A percentile compares a stretch with the other conserved stretches of the same genome.
phyloP scores from a whole-genome alignment of 2,113 vertebrate species.

The Alectura lathami region DNA sequence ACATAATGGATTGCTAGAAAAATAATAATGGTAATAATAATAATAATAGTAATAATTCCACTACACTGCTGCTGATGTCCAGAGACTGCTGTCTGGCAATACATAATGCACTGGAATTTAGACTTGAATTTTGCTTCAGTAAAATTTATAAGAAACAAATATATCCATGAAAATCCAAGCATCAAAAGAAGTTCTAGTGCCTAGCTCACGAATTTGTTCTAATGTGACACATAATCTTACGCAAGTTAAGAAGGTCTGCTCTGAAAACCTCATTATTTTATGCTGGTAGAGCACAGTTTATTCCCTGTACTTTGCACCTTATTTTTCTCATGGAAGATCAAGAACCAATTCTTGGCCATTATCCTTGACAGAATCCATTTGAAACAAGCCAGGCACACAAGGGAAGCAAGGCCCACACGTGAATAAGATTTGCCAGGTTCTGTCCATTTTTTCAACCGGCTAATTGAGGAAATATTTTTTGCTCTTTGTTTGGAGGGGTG shows the following conservation, averaged over 20 bases:
- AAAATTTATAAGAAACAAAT: background rate
- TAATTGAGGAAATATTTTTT: slow-evolving; percentile 39
- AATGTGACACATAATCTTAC: background rate
- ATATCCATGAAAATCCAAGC: background rate
- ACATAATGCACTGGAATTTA: background rate
- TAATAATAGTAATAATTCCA: background rate
- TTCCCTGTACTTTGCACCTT: background rate
- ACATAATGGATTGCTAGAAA: background rate
- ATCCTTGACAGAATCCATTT: background rate
- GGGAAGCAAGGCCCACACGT: background rate
- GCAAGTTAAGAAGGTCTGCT: background rate
- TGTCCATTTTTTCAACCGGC: background rate
- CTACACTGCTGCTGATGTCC: background rate
- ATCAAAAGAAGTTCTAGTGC: background rate
- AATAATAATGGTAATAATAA: background rate
- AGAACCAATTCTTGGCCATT: slow-evolving; percentile 16
- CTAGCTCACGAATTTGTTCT: background rate
- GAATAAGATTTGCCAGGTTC: slow-evolving; percentile 10
- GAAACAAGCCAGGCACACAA: background rate
- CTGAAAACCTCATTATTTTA: background rate
- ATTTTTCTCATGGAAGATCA: background rate
- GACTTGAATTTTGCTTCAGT: background rate
- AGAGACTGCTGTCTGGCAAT: background rate
- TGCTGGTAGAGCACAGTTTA: background rate
- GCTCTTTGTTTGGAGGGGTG: background rate